Percentiles rank a stretch among this genome's conserved stretches.
Conservation (phyloP, 2,113 vertebrate genomes). For the Lipophrys pholis region DNA sequence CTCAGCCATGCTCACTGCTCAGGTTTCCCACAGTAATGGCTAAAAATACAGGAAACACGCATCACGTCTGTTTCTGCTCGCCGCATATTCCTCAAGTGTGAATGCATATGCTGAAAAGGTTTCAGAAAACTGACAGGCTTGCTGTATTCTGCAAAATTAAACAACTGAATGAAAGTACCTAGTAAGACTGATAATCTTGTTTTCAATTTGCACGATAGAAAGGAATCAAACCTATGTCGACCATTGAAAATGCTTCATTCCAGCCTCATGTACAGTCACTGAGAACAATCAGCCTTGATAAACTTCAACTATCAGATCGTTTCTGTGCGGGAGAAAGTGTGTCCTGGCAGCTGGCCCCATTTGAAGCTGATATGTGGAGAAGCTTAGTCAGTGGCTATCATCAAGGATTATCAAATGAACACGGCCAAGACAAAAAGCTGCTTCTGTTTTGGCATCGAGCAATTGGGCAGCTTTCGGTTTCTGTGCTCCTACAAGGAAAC, state of each 20-base stretch:
- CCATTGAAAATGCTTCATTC: conserved; percentile 5
- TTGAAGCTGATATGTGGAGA: conserved; percentile 63
- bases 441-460: conserved; percentile 54
- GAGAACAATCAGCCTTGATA: conserved; percentile 20
- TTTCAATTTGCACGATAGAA: conserved; percentile 1
- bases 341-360: conserved; percentile 49
- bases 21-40: conserved; percentile 73
- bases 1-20: conserved; percentile 59
- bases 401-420: conserved; percentile 73
- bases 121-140: conserved; percentile 11
- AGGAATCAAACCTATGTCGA: not conserved
- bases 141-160: conserved; percentile 5
- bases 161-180: not conserved
- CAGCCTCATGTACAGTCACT: conserved; percentile 1
- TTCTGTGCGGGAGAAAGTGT: conserved; percentile 41
- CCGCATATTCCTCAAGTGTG: conserved; percentile 45
- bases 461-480: conserved; percentile 46
- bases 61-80: conserved; percentile 62
- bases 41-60: conserved; percentile 80
- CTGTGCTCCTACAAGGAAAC: conserved; percentile 35
- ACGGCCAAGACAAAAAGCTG: conserved; percentile 63
- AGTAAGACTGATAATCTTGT: not conserved
- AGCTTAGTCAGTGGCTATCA: conserved; percentile 65
- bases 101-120: conserved; percentile 20
- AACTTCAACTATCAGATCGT: conserved; percentile 42